Conservation (phyloP, 2,797 vertebrate genomes). For the Poecilia picta region DNA sequence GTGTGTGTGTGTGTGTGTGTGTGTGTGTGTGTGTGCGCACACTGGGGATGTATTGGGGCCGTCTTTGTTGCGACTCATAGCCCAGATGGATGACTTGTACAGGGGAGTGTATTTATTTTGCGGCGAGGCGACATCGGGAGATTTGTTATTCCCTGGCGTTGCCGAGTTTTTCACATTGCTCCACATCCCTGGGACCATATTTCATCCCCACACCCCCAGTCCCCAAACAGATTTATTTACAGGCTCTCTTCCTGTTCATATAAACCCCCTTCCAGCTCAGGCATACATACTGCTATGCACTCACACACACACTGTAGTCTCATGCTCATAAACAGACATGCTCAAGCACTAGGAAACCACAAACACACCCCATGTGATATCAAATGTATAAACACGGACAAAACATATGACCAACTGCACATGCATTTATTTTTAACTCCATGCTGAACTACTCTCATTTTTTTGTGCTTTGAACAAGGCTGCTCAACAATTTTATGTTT, state of each 20-base stretch:
- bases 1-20: background rate
- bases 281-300: slow-evolving; percentile 50
- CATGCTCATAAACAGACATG: slow-evolving; percentile 53
- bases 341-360: slow-evolving; percentile 42
- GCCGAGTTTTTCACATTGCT: slow-evolving; percentile 85
- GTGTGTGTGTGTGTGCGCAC: slow-evolving; percentile 34
- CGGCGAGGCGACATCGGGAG: slow-evolving; percentile 76
- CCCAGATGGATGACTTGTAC: slow-evolving; percentile 84
- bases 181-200: slow-evolving; percentile 84
- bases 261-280: slow-evolving; percentile 49
- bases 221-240: slow-evolving; percentile 87
- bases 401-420: slow-evolving; percentile 27
- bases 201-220: slow-evolving; percentile 81
- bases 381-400: slow-evolving; percentile 50
- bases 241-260: slow-evolving; percentile 74
- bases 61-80: slow-evolving; percentile 81
- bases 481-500: slow-evolving; percentile 39
- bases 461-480: slow-evolving; percentile 25
- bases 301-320: slow-evolving; percentile 32
- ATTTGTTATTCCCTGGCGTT: slow-evolving; percentile 86
- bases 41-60: slow-evolving; percentile 72
- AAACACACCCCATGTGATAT: slow-evolving; percentile 48
- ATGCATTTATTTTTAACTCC: slow-evolving; percentile 25
- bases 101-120: slow-evolving; percentile 85
- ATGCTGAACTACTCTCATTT: slow-evolving; percentile 5